Percentiles rank a stretch among this genome's conserved stretches.
Evolutionary conservation across 2,888 invertebrate genomes (phyloP).

Genomic region (Caenorhabditis zanzibari): DNA sequence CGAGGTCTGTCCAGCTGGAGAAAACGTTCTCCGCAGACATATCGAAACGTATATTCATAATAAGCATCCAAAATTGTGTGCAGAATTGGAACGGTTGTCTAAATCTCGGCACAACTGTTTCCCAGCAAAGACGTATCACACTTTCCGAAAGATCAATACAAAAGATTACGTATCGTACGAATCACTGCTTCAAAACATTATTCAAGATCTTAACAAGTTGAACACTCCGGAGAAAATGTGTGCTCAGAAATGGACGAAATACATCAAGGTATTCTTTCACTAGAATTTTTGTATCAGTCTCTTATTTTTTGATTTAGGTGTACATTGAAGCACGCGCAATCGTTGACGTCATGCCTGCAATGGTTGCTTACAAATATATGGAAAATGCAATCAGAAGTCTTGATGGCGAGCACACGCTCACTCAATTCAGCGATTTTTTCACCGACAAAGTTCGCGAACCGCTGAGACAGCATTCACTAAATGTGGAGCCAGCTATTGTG

Average conservation of each 20-base stretch:
- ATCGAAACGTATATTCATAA: neutral
- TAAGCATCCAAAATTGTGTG: constrained; percentile 12
- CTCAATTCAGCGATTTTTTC: constrained; percentile 31
- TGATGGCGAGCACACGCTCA: neutral
- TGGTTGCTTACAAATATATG: constrained; percentile 41
- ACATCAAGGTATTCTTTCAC: constrained; percentile 19
- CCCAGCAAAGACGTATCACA: neutral
- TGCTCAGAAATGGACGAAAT: constrained; percentile 33
- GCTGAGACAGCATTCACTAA: constrained; percentile 7
- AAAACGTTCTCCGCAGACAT: constrained; percentile 10
- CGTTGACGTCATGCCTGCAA: constrained; percentile 61
- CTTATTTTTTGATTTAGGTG: constrained; percentile 7
- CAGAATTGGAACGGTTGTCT: constrained; percentile 34
- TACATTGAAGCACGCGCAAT: constrained; percentile 55
- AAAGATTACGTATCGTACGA: constrained; percentile 32
- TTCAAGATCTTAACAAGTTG: constrained; percentile 45
- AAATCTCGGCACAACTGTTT: constrained; percentile 19
- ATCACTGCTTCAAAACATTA: constrained; percentile 30
- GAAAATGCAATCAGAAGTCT: neutral
- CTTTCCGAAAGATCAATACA: constrained; percentile 5
- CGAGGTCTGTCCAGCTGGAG: constrained; percentile 17
- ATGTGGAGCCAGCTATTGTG: constrained; percentile 47
- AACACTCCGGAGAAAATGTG: constrained; percentile 45
- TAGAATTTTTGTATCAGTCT: neutral
- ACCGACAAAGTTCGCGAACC: constrained; percentile 3